These are phyloP conservation scores for Microchirus variegatus DNA, from an alignment of 2,797 vertebrate genomes.

Conservation along the genomic window DNA sequence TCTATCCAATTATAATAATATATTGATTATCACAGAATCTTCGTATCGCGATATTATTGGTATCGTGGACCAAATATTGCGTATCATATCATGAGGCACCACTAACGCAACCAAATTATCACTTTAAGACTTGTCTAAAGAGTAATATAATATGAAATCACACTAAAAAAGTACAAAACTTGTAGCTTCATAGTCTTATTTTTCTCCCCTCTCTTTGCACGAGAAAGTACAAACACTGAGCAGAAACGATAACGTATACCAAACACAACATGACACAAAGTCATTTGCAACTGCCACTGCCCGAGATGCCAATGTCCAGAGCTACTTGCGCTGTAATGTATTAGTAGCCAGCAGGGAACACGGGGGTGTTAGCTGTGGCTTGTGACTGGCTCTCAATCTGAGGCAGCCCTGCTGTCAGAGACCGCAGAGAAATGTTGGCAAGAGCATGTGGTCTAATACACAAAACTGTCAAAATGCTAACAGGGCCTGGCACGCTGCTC, in stretches of 20 bases:
- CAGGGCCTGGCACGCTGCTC: slow-evolving; percentile 47
- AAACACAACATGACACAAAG: neutral
- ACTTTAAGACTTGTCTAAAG: too few relatives aligned
- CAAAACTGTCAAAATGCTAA: slow-evolving; percentile 65
- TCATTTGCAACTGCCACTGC: slow-evolving; percentile 37
- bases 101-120: too few relatives aligned
- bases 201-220: too few relatives aligned
- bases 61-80: too few relatives aligned
- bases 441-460: slow-evolving; percentile 54
- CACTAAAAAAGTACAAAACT: too few relatives aligned
- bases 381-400: slow-evolving; percentile 57
- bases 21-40: too few relatives aligned
- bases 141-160: too few relatives aligned
- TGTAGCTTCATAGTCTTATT: too few relatives aligned
- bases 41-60: too few relatives aligned
- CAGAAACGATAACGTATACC: neutral
- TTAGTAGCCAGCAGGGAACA: slow-evolving; percentile 54
- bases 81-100: too few relatives aligned
- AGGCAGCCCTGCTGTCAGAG: slow-evolving; percentile 47
- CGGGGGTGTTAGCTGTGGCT: slow-evolving; percentile 29
- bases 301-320: slow-evolving; percentile 33
- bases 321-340: slow-evolving; percentile 45
- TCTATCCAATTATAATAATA: too few relatives aligned
- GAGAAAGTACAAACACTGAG: neutral
- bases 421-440: slow-evolving; percentile 53